phyloP scores from a whole-genome alignment of 2,113 vertebrate species.

The Peromyscus leucopus region DNA sequence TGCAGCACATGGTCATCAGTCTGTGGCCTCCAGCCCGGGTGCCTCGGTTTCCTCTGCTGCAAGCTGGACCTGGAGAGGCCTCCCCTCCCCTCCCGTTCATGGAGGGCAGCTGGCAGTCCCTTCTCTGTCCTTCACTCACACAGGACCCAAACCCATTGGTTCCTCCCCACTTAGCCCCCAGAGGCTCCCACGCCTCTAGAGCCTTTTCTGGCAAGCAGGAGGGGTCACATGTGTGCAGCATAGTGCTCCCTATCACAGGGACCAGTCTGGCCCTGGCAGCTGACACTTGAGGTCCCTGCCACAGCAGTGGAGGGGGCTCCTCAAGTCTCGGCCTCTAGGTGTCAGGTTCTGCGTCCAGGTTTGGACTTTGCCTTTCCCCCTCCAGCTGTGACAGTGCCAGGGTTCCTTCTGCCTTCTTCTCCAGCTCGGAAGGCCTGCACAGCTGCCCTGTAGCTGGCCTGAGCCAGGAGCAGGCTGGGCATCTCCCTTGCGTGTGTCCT shows the following conservation, averaged over 20 bases:
- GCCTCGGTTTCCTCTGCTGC: neutral
- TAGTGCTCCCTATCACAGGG: too few relatives aligned
- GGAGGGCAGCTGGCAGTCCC: neutral
- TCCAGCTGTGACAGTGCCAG: too few relatives aligned
- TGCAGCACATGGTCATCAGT: accelerated
- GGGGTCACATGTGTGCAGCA: neutral
- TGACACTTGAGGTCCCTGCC: neutral
- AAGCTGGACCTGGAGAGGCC: neutral
- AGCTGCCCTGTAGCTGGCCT: too few relatives aligned
- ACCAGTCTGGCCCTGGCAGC: neutral
- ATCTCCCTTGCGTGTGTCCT: accelerated
- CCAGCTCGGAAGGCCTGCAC: neutral
- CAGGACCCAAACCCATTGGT: neutral
- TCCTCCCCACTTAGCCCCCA: neutral
- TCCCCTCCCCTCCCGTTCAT: neutral
- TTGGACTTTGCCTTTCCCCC: neutral
- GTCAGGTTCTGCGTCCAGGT: neutral
- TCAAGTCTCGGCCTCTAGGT: neutral
- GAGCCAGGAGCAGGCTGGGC: neutral
- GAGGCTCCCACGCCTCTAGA: neutral
- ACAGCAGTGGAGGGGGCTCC: accelerated
- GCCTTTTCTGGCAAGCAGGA: neutral
- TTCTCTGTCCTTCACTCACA: neutral
- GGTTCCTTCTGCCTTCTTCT: neutral
- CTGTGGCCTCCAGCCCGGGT: neutral